Evolutionary conservation across 2,888 invertebrate species (phyloP).

Genomic region (Catocala nupta): DNA sequence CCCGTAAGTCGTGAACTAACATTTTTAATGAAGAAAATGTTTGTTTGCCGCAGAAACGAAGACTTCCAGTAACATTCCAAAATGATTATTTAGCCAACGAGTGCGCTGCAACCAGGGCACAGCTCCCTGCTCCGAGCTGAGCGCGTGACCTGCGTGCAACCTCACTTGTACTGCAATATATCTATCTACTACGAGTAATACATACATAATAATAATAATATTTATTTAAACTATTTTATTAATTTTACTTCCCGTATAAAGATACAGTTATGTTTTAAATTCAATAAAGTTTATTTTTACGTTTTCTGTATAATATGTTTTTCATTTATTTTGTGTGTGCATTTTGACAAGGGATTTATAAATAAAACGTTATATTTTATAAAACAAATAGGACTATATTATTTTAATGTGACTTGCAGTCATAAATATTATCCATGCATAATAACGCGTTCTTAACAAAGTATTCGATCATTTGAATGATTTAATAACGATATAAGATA

Average conservation of each 20-base stretch:
- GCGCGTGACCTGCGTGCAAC: conserved; percentile 48
- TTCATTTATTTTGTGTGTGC: conserved; percentile 64
- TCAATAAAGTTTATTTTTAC: conserved; percentile 85
- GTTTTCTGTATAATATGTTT: conserved; percentile 78
- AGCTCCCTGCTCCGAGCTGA: conserved; percentile 48
- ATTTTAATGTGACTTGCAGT: conserved; percentile 16
- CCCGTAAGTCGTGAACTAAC: conserved; percentile 63
- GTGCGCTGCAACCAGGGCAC: conserved; percentile 58
- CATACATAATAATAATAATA: conserved; percentile 67
- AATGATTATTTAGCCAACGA: conserved; percentile 75
- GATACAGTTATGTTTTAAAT: conserved; percentile 77
- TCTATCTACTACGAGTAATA: conserved; percentile 45
- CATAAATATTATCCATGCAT: no score
- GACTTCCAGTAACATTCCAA: conserved; percentile 84
- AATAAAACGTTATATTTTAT: conserved; percentile 37
- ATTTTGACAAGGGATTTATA: conserved; percentile 39
- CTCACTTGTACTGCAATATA: conserved; percentile 50
- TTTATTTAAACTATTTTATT: conserved; percentile 61
- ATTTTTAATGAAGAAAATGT: conserved; percentile 74
- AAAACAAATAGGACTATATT: conserved; percentile 37
- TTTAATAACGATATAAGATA: no score
- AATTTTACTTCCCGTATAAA: conserved; percentile 67
- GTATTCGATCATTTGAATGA: no score
- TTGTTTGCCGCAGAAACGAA: conserved; percentile 85
- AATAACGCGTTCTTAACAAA: no score